phyloP scores from a whole-genome alignment of 2,113 vertebrate genomes.

The Paedocypris sp. region DNA sequence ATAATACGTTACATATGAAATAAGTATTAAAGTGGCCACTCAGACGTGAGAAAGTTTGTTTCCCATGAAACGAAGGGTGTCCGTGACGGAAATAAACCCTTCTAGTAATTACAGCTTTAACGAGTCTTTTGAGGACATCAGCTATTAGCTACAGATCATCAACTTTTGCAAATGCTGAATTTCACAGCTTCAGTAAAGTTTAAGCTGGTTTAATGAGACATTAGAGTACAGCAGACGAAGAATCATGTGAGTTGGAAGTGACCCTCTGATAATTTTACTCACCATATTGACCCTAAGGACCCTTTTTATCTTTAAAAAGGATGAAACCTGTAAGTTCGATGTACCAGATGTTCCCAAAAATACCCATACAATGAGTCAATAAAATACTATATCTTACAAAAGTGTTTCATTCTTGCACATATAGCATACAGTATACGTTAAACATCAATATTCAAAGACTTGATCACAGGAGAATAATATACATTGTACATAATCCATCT shows the following conservation, averaged over 20 bases:
- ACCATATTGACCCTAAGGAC: no score
- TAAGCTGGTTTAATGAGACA: neutral
- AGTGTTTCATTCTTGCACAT: neutral
- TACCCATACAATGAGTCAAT: neutral
- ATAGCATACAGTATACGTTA: neutral
- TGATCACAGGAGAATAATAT: neutral
- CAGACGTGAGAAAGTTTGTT: no score
- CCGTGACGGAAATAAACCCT: neutral
- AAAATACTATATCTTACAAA: neutral
- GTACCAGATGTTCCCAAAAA: no score
- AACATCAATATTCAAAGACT: neutral
- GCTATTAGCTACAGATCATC: slow-evolving; percentile 8
- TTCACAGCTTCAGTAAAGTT: slow-evolving; percentile 7
- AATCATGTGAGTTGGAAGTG: neutral
- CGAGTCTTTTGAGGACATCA: neutral
- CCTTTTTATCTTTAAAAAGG: no score
- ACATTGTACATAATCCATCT: no score
- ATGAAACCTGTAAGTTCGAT: no score
- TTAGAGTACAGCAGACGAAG: neutral
- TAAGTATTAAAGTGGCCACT: no score
- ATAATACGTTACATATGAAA: no score
- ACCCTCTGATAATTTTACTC: neutral
- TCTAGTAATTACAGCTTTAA: neutral
- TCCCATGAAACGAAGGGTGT: neutral
- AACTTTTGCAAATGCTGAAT: neutral